These are phyloP conservation scores for Coptodon rendalli DNA, from an alignment of 2,113 vertebrate genomes.

Conservation along the genomic window DNA sequence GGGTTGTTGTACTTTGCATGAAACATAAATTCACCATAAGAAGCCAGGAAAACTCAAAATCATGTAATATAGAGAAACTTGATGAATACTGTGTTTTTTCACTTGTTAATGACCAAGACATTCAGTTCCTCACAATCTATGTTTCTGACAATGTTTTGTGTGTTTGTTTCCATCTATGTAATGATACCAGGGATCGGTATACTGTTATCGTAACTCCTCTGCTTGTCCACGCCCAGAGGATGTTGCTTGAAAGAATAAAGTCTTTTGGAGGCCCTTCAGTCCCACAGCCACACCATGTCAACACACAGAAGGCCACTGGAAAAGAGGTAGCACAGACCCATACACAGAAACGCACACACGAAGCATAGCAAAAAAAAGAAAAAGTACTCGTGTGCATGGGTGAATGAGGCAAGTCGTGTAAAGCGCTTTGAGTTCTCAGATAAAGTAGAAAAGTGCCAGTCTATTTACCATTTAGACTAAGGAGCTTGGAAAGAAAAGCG, in stretches of 20 bases:
- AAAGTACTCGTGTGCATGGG: not conserved
- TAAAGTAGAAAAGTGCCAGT: not conserved
- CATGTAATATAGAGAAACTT: not conserved
- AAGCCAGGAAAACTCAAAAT: not conserved
- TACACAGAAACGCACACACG: not conserved
- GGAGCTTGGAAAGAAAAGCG: too few species aligned
- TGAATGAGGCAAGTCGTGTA: not conserved
- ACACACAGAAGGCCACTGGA: conserved; percentile 49
- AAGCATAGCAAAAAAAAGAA: not conserved
- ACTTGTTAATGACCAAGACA: not conserved
- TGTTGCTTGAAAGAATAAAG: conserved; percentile 74
- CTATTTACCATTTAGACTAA: not conserved
- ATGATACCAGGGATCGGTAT: conserved; percentile 79
- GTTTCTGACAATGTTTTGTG: not conserved
- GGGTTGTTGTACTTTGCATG: not conserved
- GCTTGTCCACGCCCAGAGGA: conserved; percentile 84
- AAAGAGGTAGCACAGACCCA: conserved; percentile 67
- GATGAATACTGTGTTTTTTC: not conserved
- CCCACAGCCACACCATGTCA: conserved; percentile 68
- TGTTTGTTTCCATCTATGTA: not conserved
- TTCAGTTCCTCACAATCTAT: not conserved
- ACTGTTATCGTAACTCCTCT: conserved; percentile 79
- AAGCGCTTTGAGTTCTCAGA: not conserved
- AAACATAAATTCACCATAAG: not conserved
- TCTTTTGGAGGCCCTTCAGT: conserved; percentile 49